A percentile compares a stretch with the other conserved stretches of the same genome.
phyloP scores from a whole-genome alignment of 30 jellyfish, hydroid and myxozoan genomes.

The Cassiopea andromeda region DNA sequence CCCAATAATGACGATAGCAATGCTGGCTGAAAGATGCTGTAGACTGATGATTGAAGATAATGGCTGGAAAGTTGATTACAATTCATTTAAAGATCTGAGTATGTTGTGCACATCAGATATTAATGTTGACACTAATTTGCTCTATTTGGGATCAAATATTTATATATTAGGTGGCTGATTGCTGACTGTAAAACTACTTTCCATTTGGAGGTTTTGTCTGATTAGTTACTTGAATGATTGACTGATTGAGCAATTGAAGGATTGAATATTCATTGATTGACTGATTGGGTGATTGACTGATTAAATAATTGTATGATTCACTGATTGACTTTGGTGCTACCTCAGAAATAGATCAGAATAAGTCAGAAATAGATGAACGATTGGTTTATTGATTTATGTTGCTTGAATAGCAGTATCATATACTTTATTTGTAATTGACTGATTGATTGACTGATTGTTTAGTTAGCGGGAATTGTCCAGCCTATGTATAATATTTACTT shows the following conservation, averaged over 20 bases:
- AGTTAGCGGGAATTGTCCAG: too few relatives aligned
- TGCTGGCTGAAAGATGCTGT: conserved; percentile 75
- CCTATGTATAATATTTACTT: too few relatives aligned
- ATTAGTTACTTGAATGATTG: neutral
- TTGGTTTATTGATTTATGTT: conserved; percentile 3
- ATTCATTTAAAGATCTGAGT: conserved; percentile 42
- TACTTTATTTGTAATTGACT: neutral
- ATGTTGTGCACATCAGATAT: neutral
- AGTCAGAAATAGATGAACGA: neutral
- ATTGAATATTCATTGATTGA: neutral
- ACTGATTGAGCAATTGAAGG: neutral
- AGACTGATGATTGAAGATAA: conserved; percentile 61
- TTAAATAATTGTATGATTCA: too few relatives aligned
- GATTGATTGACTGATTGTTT: too few relatives aligned
- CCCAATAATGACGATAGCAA: conserved; percentile 68
- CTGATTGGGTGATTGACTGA: neutral
- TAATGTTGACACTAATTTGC: neutral
- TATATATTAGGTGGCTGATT: too few relatives aligned
- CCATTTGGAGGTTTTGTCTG: neutral
- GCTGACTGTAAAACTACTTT: too few relatives aligned
- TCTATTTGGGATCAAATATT: neutral
- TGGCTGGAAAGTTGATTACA: conserved; percentile 75
- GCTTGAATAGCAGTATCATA: neutral
- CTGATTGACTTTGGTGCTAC: neutral
- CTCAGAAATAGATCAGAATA: too few relatives aligned